phyloP scores from a whole-genome alignment of 2,888 invertebrate genomes.

The Drosophila maculinotata region DNA sequence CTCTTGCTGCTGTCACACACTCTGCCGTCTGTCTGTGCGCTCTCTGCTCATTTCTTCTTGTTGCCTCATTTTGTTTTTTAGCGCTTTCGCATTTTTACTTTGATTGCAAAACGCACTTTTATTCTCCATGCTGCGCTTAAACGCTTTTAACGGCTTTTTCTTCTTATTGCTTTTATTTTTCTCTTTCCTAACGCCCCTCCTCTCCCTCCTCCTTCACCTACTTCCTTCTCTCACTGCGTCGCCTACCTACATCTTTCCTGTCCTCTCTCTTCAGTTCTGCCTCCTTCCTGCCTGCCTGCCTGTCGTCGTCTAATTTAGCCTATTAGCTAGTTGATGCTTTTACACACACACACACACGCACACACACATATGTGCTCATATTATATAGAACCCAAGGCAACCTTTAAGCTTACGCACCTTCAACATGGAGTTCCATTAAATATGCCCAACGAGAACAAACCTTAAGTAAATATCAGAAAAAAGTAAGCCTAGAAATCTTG shows the following conservation, averaged over 20 bases:
- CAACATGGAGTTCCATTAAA: conserved; percentile 5
- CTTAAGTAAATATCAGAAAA: not conserved
- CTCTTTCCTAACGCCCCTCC: not conserved
- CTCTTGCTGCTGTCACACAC: no score
- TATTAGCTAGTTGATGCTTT: conserved; percentile 73
- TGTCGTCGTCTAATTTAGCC: conserved; percentile 71
- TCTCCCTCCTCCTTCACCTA: no score
- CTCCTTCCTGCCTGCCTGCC: conserved; percentile 23
- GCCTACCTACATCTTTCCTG: conserved; percentile 1
- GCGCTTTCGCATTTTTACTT: conserved; percentile 66
- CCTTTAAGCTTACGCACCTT: conserved; percentile 8
- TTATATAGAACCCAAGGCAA: conserved; percentile 6
- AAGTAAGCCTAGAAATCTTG: no score
- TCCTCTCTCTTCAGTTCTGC: conserved; percentile 11
- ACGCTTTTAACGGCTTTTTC: conserved; percentile 62
- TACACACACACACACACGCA: conserved; percentile 43
- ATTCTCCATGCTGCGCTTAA: conserved; percentile 69
- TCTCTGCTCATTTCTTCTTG: conserved; percentile 31
- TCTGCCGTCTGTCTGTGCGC: conserved; percentile 14
- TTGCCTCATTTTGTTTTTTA: conserved; percentile 11
- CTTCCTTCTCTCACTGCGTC: not conserved
- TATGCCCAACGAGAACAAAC: conserved; percentile 2
- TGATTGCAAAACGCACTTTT: conserved; percentile 77
- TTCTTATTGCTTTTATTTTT: not conserved
- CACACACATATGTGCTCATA: conserved; percentile 2